Conservation (phyloP, 2,797 vertebrate genomes). For the Bufotes viridis region DNA sequence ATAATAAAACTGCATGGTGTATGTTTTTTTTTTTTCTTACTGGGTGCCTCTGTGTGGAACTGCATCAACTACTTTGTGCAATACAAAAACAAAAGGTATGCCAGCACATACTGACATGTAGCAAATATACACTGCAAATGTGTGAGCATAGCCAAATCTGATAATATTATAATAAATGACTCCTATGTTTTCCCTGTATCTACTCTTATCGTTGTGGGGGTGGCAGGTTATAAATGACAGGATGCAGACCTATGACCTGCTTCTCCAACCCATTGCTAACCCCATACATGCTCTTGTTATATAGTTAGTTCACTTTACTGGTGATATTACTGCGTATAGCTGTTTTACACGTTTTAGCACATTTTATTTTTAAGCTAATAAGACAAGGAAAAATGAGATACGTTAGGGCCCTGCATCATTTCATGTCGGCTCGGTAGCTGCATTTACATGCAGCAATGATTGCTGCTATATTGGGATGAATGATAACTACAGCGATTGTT, state of each 20-base stretch:
- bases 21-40: too few relatives aligned
- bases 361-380: background rate
- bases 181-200: background rate
- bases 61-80: too few relatives aligned
- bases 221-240: slow-evolving; percentile 1
- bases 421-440: too few relatives aligned
- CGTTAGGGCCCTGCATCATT: too few relatives aligned
- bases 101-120: too few relatives aligned
- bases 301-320: slow-evolving; percentile 27
- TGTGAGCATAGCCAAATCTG: background rate
- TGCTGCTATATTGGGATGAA: too few relatives aligned
- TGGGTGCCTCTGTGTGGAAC: too few relatives aligned
- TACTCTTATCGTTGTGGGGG: background rate
- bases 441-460: too few relatives aligned
- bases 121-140: too few relatives aligned
- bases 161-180: background rate
- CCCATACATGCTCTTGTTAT: background rate
- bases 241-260: slow-evolving; percentile 20
- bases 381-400: background rate
- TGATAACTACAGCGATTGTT: too few relatives aligned
- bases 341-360: background rate
- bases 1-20: too few relatives aligned
- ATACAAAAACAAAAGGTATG: too few relatives aligned
- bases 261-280: background rate
- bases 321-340: slow-evolving; percentile 7